Evolutionary conservation across 1,140 invertebrate species (phyloP), one percentile per base, ranked within the genome.

Genomic region (Dysdera silvatica): DNA sequence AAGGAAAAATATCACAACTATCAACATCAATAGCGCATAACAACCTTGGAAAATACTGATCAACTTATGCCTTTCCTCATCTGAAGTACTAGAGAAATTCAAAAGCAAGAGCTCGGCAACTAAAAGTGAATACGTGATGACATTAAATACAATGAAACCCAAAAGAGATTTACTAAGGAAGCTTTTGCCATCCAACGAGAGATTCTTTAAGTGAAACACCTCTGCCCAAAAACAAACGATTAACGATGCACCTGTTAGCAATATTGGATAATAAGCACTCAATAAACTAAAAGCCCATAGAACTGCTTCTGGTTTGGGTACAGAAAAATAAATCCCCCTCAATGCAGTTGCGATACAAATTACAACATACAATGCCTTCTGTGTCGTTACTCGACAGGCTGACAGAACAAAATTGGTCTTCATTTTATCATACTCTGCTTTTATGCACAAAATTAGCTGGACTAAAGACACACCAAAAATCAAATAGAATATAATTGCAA

Each of bases 161-260:
- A 93, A 79, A 73, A 91, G 90, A 33, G 90, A 92, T 79, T 95
- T 95, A 33, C 88, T 91, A 26, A 95, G 81, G 76, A 95, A 95
- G 10, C 74, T 63, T 31, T 87, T 88, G 62, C 85, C 85, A 72
- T 93, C 88, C 81, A 86, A 89, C 41, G 85, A 82, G 60, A 92
- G 85, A 71, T 91, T 85, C 68, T 83, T 83, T n/a, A 95, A 76
- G 75, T 95, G 92, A 78, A 95, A 94, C 31, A 91, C 89, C 84
- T 95, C 91, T 43, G 91, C 91, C 91, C 91, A 95, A 75, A 93
- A 91, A 75, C 91, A 95, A 67, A 95, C 89, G 67, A 95, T 87
- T 18, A 95, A 81, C 0, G 91, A 93, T 3, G 88, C 87, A 55
- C 89, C 89, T 23, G 89, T 89, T 74, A 95, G 80, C 16, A 94